phyloP scores from a whole-genome alignment of 2,888 invertebrate genomes.

The Drosophila bunnanda region DNA sequence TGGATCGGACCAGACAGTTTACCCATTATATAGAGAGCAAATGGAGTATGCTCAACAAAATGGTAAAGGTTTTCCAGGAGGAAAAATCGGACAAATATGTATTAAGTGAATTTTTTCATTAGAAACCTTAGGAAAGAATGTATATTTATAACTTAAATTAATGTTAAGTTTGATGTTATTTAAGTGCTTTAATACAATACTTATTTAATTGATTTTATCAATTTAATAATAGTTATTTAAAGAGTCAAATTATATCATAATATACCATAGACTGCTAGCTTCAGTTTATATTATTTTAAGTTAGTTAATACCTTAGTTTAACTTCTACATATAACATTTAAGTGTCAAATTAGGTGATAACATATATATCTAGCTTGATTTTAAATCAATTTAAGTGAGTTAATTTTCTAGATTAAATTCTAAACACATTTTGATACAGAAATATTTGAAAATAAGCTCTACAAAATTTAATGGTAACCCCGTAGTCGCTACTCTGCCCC shows the following conservation, averaged over 20 bases:
- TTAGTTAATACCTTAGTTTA: no score
- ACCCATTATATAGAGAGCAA: neutral
- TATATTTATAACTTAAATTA: neutral
- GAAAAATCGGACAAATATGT: neutral
- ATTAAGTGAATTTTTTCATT: no score
- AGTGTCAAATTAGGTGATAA: no score
- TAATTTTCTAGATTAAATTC: neutral
- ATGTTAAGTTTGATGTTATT: neutral
- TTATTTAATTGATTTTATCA: neutral
- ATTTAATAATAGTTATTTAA: neutral
- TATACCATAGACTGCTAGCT: neutral
- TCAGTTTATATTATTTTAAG: neutral
- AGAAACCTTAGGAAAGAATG: no score
- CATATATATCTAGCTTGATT: neutral
- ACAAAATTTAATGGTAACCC: neutral
- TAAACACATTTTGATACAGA: accelerated
- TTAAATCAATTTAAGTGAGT: neutral
- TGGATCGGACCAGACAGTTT: slow-evolving; percentile 53
- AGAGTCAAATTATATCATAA: no score
- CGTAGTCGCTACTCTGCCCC: neutral
- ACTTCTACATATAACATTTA: accelerated
- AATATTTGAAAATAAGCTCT: accelerated
- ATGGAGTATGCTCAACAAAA: neutral
- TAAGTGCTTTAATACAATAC: neutral
- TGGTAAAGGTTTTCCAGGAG: neutral